Conservation (phyloP, 1,140 invertebrate species). For the Akabosia matsudoensis region DNA sequence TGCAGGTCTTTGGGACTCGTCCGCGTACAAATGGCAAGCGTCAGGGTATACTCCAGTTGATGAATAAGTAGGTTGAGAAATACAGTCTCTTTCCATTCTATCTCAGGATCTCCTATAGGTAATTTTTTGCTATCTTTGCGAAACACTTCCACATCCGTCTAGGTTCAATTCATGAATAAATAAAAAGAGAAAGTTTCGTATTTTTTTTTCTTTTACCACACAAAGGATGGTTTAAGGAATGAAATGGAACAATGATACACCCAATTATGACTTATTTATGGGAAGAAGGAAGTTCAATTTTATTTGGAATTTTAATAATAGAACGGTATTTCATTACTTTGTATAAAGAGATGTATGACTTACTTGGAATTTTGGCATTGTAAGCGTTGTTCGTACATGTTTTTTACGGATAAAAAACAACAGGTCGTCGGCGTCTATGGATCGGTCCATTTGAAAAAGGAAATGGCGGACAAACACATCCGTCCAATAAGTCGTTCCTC, state of each 20-base stretch:
- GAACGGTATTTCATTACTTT: too few species aligned
- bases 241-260: too few species aligned
- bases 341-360: conserved; percentile 40
- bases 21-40: conserved; percentile 93
- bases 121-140: conserved; percentile 93
- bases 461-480: conserved; percentile 93
- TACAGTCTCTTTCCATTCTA: conserved; percentile 99
- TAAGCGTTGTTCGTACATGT: conserved; percentile 76
- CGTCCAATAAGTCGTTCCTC: conserved; percentile 92
- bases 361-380: conserved; percentile 84
- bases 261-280: too few species aligned
- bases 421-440: conserved; percentile 88
- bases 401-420: conserved; percentile 93
- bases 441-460: conserved; percentile 77
- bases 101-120: conserved; percentile 88
- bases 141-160: conserved; percentile 93
- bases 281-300: too few species aligned
- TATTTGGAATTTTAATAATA: too few species aligned
- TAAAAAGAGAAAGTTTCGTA: not conserved
- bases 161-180: conserved; percentile 49
- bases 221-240: too few species aligned
- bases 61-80: conserved; percentile 98
- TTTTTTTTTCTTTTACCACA: too few species aligned
- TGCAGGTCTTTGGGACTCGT: conserved; percentile 96
- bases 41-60: conserved; percentile 96